Conservation (phyloP, 1,140 invertebrate genomes). For the Rhopalosiphum maidis region DNA sequence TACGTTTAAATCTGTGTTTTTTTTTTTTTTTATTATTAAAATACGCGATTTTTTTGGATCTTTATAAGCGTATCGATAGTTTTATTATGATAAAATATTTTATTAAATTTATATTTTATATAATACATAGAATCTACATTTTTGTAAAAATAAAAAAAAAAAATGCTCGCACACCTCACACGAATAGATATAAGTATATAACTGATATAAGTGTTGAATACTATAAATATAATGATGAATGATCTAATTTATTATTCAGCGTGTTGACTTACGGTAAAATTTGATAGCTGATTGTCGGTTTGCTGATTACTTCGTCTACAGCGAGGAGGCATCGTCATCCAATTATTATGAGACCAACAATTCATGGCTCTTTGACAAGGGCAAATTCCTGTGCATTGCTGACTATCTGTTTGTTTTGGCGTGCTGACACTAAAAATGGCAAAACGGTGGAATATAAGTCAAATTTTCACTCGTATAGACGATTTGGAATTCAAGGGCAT, state of each 20-base stretch:
- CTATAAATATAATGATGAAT: neutral
- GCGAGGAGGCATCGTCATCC: slow-evolving; percentile 6
- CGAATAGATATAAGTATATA: neutral
- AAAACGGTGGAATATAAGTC: neutral
- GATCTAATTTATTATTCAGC: neutral
- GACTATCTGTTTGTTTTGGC: neutral
- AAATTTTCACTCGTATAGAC: neutral
- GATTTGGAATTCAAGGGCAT: neutral
- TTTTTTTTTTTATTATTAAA: neutral
- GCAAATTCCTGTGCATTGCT: neutral
- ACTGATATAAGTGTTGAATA: neutral
- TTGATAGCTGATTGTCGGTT: neutral
- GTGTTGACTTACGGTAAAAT: neutral
- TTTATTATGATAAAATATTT: neutral
- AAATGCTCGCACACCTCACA: neutral
- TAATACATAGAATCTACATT: neutral
- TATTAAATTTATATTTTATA: too few relatives aligned
- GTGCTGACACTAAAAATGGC: neutral
- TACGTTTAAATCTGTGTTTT: neutral
- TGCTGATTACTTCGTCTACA: neutral
- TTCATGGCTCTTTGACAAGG: slow-evolving; percentile 35
- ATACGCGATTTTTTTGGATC: too few relatives aligned
- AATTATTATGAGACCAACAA: slow-evolving; percentile 41
- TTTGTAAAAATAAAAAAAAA: neutral
- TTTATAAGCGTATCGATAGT: neutral